Evolutionary conservation across 2,888 invertebrate species (phyloP).

Genomic region (Oeneis ivallda): DNA sequence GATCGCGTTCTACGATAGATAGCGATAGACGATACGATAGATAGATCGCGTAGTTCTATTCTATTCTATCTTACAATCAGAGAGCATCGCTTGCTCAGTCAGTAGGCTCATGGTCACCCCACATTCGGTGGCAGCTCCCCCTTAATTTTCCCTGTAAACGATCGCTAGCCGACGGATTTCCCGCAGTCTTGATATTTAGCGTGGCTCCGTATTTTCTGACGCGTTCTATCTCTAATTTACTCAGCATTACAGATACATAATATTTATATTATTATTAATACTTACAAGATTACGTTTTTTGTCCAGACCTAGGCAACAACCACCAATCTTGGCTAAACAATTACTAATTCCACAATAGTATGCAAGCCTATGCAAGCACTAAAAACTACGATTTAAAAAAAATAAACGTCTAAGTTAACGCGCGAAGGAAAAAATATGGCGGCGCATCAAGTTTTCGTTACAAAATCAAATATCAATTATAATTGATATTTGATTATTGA

Average conservation of each 20-base stretch:
- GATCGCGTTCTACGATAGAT: too few species aligned
- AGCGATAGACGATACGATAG: too few species aligned
- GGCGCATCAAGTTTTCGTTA: conserved; percentile 56
- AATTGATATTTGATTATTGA: too few species aligned
- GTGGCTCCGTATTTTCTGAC: conserved; percentile 23
- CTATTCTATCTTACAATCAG: too few species aligned
- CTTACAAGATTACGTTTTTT: background rate
- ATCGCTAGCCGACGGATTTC: conserved; percentile 54
- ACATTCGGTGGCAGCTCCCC: conserved; percentile 37
- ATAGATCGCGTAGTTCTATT: too few species aligned
- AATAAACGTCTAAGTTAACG: conserved; percentile 40
- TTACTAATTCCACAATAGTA: too few species aligned
- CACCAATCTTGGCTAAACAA: too few species aligned
- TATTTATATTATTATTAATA: too few species aligned
- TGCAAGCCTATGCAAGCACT: too few species aligned
- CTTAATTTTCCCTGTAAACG: conserved; percentile 68
- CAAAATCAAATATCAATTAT: conserved; percentile 80
- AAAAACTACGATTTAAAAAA: conserved; percentile 21
- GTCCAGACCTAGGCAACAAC: too few species aligned
- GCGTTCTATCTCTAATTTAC: conserved; percentile 14
- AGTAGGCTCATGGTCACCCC: conserved; percentile 40
- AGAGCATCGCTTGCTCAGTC: too few species aligned
- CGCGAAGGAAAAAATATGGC: conserved; percentile 48
- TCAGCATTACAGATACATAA: background rate
- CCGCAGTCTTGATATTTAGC: conserved; percentile 39